Evolutionary conservation across 2,113 vertebrate genomes (phyloP).

Genomic region (Telmatochromis brachygnathus): DNA sequence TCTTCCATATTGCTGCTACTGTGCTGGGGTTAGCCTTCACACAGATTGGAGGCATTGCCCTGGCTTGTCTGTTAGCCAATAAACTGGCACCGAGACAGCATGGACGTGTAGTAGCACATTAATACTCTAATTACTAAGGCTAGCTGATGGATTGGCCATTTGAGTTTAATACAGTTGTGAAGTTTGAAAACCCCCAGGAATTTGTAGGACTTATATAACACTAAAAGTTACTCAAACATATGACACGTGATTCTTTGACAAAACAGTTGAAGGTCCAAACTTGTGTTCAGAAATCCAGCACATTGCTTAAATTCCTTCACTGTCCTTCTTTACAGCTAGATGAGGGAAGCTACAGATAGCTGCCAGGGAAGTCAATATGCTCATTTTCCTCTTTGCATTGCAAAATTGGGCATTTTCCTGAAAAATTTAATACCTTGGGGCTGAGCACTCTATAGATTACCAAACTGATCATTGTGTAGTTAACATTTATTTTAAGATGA

Average conservation of each 20-base stretch:
- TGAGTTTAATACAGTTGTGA: background rate
- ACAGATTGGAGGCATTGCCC: constrained; percentile 74
- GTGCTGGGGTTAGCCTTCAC: constrained; percentile 77
- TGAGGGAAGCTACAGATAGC: background rate
- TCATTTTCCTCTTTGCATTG: background rate
- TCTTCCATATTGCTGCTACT: constrained; percentile 76
- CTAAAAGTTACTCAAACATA: background rate
- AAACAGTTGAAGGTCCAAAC: background rate
- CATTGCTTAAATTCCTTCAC: background rate
- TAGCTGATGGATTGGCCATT: background rate
- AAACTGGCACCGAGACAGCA: constrained; percentile 55
- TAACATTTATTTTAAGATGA: background rate
- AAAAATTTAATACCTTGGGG: background rate
- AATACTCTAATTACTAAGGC: background rate
- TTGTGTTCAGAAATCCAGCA: background rate
- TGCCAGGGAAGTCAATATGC: background rate
- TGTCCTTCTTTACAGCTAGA: background rate
- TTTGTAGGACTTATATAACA: background rate
- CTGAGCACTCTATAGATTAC: background rate
- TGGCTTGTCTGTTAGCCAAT: constrained; percentile 78
- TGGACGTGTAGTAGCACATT: constrained; percentile 47
- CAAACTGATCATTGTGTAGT: background rate
- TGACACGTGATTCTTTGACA: background rate
- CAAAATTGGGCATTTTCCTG: fast-evolving
- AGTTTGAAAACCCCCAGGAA: background rate